phyloP scores from a whole-genome alignment of 2,797 vertebrate genomes.

The Cossypha heuglini region DNA sequence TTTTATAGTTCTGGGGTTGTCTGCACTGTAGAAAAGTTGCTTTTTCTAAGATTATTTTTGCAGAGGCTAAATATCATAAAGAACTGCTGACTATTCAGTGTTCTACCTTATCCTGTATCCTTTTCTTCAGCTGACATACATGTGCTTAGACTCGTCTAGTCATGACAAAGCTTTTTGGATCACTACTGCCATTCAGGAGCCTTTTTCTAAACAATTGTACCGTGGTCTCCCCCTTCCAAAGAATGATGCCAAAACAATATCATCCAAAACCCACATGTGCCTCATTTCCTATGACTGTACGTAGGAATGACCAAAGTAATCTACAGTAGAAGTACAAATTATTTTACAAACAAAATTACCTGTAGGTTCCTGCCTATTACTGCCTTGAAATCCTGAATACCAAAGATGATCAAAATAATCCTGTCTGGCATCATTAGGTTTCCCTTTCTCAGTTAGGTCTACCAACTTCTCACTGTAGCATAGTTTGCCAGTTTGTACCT shows the following conservation, averaged over 20 bases:
- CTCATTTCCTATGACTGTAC: background rate
- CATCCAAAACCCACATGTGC: background rate
- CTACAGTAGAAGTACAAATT: background rate
- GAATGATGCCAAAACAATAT: background rate
- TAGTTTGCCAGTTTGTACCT: background rate
- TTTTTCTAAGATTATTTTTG: background rate
- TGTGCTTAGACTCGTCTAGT: background rate
- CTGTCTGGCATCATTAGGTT: background rate
- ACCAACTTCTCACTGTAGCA: background rate
- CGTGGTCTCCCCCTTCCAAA: background rate
- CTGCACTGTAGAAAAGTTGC: background rate
- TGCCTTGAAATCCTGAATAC: background rate
- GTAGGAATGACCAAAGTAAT: background rate
- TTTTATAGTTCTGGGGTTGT: background rate
- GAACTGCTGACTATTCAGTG: background rate
- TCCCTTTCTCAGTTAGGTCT: background rate
- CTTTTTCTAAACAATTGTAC: background rate
- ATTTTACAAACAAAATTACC: background rate
- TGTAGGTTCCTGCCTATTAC: background rate
- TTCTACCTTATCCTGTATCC: background rate
- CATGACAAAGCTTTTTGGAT: background rate
- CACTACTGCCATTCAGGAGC: background rate
- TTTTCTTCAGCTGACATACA: background rate
- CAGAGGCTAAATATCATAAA: background rate
- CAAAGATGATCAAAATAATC: background rate